phyloP scores from a whole-genome alignment of 2,888 invertebrate species.

The Ophion costatus region DNA sequence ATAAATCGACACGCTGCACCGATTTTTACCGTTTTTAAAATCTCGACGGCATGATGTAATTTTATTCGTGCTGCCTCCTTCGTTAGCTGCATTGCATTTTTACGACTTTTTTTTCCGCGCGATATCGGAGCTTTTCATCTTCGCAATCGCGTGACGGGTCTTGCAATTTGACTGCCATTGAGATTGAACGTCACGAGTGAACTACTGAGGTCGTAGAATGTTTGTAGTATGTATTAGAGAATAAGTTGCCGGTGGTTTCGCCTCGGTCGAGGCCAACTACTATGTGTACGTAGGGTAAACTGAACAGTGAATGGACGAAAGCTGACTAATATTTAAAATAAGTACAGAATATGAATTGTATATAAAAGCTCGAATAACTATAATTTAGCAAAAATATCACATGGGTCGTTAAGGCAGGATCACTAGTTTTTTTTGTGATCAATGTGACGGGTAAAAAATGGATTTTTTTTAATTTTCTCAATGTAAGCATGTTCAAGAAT shows the following conservation, averaged over 20 bases:
- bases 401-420: no score
- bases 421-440: no score
- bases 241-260: slow-evolving; percentile 2
- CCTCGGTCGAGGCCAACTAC: not conserved
- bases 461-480: no score
- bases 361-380: no score
- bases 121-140: slow-evolving; percentile 37
- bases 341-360: no score
- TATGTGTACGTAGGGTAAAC: not conserved
- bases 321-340: no score
- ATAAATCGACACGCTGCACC: slow-evolving; percentile 15
- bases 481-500: no score
- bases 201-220: not conserved
- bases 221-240: slow-evolving; percentile 17
- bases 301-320: no score
- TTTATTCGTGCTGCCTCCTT: not conserved
- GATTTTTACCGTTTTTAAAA: slow-evolving; percentile 4
- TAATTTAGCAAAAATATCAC: no score
- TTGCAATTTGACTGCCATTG: slow-evolving; percentile 38
- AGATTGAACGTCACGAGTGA: slow-evolving; percentile 22
- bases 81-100: not conserved
- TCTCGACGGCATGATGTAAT: not conserved
- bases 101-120: not conserved
- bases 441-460: no score
- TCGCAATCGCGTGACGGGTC: slow-evolving; percentile 32